Percentiles rank a stretch among this genome's conserved stretches.
Evolutionary conservation across 2,113 vertebrate species (phyloP).

Genomic region (Pogonocichla stellata): DNA sequence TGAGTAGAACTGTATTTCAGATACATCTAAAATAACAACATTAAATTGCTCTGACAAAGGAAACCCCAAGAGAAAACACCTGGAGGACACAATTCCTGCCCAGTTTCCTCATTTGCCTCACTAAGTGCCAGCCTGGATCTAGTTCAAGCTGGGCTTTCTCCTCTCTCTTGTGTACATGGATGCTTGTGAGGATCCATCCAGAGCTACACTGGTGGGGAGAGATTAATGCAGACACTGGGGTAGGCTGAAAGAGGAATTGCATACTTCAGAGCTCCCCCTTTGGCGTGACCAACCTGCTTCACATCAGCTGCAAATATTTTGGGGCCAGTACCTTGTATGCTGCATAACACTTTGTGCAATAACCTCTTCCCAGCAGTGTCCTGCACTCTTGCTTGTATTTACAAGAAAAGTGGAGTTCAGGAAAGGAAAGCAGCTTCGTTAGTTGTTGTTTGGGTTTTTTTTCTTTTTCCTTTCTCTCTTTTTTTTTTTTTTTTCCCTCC

Average conservation of each 20-base stretch:
- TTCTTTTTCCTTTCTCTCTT: too few species aligned
- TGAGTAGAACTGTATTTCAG: background rate
- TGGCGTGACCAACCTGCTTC: background rate
- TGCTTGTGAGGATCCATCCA: background rate
- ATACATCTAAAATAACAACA: background rate
- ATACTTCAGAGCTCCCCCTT: background rate
- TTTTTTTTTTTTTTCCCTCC: background rate
- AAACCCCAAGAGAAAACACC: background rate
- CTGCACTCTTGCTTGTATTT: background rate
- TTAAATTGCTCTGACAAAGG: rapidly evolving
- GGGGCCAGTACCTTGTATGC: rapidly evolving
- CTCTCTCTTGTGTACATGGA: rapidly evolving
- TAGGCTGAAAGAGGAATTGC: background rate
- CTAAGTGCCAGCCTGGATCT: rapidly evolving
- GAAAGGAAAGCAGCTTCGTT: background rate
- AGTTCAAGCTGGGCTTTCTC: background rate
- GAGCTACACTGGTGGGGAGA: background rate
- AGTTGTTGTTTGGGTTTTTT: background rate
- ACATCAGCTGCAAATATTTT: background rate
- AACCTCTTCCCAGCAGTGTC: background rate
- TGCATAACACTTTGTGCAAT: background rate
- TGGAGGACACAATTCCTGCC: background rate
- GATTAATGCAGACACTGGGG: background rate
- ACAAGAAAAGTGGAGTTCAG: background rate
- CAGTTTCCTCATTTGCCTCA: background rate